These are phyloP conservation scores for Dreissena rostriformis DNA, from an alignment of 1,140 invertebrate genomes.

Conservation along the genomic window DNA sequence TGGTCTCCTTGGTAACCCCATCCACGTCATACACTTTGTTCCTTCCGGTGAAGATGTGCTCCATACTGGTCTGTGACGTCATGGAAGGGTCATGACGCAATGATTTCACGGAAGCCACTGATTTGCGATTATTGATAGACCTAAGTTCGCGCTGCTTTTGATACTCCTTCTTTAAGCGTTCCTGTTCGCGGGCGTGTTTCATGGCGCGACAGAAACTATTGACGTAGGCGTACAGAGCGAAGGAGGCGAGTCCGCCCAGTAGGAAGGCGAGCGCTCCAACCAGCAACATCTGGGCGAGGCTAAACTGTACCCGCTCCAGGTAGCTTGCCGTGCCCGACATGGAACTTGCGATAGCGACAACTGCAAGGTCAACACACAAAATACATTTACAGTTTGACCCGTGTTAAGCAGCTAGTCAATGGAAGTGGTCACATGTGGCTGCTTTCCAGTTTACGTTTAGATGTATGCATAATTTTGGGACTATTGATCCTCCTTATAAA, in stretches of 20 bases:
- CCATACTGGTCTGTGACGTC: constrained; percentile 30
- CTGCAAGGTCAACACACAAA: constrained; percentile 4
- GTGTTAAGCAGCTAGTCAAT: background rate
- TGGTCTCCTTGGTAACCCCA: constrained; percentile 6
- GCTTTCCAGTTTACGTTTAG: no score
- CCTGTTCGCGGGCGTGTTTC: constrained; percentile 43
- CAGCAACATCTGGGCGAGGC: constrained; percentile 41
- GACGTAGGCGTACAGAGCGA: constrained; percentile 41
- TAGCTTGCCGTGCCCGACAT: constrained; percentile 7
- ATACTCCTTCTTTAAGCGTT: constrained; percentile 15
- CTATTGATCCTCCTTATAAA: no score
- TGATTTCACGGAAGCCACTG: background rate
- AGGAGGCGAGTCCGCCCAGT: constrained; percentile 37
- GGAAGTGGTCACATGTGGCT: background rate
- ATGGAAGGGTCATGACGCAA: constrained; percentile 10
- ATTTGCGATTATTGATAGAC: no score
- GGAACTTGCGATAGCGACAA: constrained; percentile 29
- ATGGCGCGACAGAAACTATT: constrained; percentile 43
- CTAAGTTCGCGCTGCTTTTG: constrained; percentile 5
- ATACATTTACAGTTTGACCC: background rate
- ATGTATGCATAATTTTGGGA: no score
- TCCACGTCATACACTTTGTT: constrained; percentile 47
- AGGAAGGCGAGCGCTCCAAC: constrained; percentile 38
- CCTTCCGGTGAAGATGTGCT: constrained; percentile 13
- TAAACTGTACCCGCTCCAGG: constrained; percentile 35